phyloP scores from a whole-genome alignment of 92 coral and sea anemone species.

The Epizoanthus scotinus region DNA sequence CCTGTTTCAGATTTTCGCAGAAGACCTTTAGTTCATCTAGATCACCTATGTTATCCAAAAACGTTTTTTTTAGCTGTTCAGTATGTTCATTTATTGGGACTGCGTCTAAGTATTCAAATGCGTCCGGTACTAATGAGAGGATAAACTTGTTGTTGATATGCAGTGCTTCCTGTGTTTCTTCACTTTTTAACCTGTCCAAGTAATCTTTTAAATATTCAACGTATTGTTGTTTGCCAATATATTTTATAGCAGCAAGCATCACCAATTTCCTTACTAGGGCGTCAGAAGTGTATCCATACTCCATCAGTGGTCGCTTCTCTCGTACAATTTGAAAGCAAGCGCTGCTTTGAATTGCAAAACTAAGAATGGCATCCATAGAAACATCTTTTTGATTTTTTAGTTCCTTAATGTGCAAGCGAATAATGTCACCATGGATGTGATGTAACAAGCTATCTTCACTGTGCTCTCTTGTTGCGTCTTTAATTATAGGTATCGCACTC shows the following conservation, averaged over 20 bases:
- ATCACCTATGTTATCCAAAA: constrained; percentile 55
- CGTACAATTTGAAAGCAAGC: constrained; percentile 66
- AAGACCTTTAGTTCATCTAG: constrained; percentile 53
- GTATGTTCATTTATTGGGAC: constrained; percentile 65
- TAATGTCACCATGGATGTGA: constrained; percentile 84
- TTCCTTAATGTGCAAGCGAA: constrained; percentile 66
- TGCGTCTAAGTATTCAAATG: constrained; percentile 54
- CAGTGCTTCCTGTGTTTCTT: constrained; percentile 24
- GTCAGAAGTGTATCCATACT: constrained; percentile 79
- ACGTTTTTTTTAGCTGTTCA: constrained; percentile 54
- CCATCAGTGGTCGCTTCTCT: constrained; percentile 70
- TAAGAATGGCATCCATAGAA: constrained; percentile 51
- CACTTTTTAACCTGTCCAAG: background rate
- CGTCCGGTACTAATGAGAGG: constrained; percentile 69
- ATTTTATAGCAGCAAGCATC: constrained; percentile 74
- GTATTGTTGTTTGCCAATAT: constrained; percentile 44
- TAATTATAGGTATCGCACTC: constrained; percentile 54
- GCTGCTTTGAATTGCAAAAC: constrained; percentile 71
- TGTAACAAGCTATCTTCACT: constrained; percentile 66
- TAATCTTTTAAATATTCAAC: constrained; percentile 54
- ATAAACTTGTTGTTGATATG: constrained; percentile 46
- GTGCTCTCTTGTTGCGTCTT: constrained; percentile 67
- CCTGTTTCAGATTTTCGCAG: constrained; percentile 54
- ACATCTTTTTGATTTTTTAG: constrained; percentile 47
- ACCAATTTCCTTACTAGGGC: constrained; percentile 68